phyloP scores from a whole-genome alignment of 1,140 invertebrate species.

The Maconellicoccus hirsutus region DNA sequence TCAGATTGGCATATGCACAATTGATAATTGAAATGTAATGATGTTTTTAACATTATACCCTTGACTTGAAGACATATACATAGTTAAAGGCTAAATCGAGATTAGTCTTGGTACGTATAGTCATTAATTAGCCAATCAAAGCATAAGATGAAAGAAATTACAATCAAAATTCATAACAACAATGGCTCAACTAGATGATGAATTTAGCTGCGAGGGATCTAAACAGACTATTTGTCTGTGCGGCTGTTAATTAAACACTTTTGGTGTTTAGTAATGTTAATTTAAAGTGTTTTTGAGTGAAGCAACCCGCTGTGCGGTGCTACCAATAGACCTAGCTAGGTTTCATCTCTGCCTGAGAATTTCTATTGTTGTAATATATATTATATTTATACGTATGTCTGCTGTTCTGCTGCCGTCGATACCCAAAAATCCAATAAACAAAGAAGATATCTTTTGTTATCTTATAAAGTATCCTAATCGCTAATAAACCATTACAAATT shows the following conservation, averaged over 20 bases:
- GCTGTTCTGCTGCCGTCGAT: constrained; percentile 19
- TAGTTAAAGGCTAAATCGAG: constrained; percentile 22
- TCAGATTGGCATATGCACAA: constrained; percentile 10
- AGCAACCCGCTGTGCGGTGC: constrained; percentile 6
- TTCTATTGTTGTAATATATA: constrained; percentile 10
- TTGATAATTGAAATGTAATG: constrained; percentile 18
- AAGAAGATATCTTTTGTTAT: constrained; percentile 12
- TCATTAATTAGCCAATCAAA: constrained; percentile 18
- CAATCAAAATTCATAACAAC: not conserved
- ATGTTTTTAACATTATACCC: constrained; percentile 17
- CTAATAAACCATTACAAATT: constrained; percentile 22
- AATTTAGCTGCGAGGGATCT: constrained; percentile 14
- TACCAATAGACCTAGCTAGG: constrained; percentile 13
- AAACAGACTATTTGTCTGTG: constrained; percentile 16
- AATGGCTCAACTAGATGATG: not conserved
- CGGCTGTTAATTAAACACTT: constrained; percentile 19
- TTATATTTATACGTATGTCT: constrained; percentile 20
- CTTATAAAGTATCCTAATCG: constrained; percentile 21
- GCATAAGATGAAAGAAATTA: not conserved
- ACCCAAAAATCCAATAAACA: constrained; percentile 22
- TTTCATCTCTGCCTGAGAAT: constrained; percentile 17
- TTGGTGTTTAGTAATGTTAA: constrained; percentile 19
- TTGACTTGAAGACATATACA: not conserved
- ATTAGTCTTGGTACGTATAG: not conserved
- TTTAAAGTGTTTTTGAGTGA: constrained; percentile 17